Percentiles rank a stretch among this genome's conserved stretches.
Evolutionary conservation across 2,797 vertebrate species (phyloP).

Genomic region (Remorina albescens): DNA sequence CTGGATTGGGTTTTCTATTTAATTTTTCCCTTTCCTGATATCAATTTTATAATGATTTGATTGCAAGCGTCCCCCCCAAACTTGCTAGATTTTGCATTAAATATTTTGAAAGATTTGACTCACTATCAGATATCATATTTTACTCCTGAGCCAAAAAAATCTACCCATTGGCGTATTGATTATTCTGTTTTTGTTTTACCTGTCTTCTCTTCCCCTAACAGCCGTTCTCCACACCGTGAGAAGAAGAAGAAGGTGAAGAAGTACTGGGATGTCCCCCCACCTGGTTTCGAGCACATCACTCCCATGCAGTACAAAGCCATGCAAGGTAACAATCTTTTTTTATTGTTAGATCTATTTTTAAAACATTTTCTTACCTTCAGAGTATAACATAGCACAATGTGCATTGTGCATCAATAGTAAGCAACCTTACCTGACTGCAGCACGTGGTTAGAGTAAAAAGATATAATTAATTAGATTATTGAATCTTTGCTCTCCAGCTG

Average conservation of each 20-base stretch:
- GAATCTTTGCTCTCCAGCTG: conserved; percentile 78
- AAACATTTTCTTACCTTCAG: neutral
- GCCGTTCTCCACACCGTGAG: conserved; percentile 92
- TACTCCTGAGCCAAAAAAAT: conserved; percentile 6
- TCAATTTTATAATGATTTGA: conserved; percentile 25
- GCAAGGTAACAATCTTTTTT: conserved; percentile 85
- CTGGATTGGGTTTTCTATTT: conserved; percentile 34
- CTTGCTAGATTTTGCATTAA: conserved; percentile 4
- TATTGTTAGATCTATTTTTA: neutral
- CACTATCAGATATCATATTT: conserved; percentile 20
- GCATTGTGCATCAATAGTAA: neutral
- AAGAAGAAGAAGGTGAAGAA: conserved; percentile 97
- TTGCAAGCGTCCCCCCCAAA: neutral
- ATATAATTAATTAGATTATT: neutral
- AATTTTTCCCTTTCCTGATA: conserved; percentile 13
- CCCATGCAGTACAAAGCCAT: conserved; percentile 90
- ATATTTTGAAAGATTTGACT: conserved; percentile 23
- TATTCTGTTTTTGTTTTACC: neutral
- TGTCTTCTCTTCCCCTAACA: conserved; percentile 49
- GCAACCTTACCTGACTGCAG: neutral
- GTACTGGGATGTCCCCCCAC: conserved; percentile 88
- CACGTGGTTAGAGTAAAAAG: neutral
- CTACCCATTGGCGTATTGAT: neutral
- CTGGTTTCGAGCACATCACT: conserved; percentile 88
- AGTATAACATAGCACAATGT: too few species aligned